Percentiles rank a stretch among this genome's conserved stretches.
phyloP scores from a whole-genome alignment of 2,113 vertebrate species.

The Gavialis gangeticus region DNA sequence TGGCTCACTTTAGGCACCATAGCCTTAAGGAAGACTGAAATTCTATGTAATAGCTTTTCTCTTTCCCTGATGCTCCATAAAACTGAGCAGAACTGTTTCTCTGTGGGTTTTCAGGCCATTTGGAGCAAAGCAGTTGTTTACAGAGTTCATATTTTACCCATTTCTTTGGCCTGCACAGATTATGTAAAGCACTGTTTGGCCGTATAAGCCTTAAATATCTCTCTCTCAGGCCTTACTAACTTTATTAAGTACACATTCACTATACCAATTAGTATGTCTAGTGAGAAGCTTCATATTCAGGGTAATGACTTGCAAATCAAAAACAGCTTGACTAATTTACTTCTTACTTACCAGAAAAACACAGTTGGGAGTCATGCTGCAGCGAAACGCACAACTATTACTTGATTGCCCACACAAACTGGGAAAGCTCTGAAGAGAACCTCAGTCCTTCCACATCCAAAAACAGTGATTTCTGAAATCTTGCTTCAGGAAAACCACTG shows the following conservation, averaged over 20 bases:
- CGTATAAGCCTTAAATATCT: not conserved
- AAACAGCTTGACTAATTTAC: not conserved
- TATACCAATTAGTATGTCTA: not conserved
- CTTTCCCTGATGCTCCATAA: not conserved
- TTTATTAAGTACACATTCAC: not conserved
- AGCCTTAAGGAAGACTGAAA: accelerated
- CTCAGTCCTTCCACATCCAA: not conserved
- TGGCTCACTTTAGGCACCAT: not conserved
- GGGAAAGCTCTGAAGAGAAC: not conserved
- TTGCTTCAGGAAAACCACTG: not conserved
- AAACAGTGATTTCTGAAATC: not conserved
- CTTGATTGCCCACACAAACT: too few relatives aligned
- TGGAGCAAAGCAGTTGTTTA: not conserved
- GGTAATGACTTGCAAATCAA: not conserved
- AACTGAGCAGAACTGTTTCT: not conserved
- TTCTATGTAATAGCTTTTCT: not conserved
- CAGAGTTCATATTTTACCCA: not conserved
- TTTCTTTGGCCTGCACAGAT: not conserved
- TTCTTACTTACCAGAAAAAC: not conserved
- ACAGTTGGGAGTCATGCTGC: not conserved
- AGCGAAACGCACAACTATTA: not conserved
- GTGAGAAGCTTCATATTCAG: not conserved
- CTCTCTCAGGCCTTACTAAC: not conserved
- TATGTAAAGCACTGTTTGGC: accelerated
- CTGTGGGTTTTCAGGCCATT: not conserved